phyloP scores from a whole-genome alignment of 2,113 vertebrate species.

The Sorex araneus region DNA sequence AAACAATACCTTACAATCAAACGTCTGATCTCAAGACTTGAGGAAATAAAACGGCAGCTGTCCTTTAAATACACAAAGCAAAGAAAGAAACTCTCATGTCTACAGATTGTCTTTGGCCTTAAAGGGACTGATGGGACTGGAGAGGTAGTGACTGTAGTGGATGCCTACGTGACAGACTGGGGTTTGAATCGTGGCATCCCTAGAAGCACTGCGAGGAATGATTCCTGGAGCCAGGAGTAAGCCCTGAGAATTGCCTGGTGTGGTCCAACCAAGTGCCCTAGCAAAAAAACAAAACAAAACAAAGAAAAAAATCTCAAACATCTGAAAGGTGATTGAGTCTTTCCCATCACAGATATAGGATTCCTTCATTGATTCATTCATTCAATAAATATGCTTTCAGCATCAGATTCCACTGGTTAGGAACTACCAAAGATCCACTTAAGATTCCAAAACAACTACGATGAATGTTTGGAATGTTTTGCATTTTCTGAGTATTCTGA shows the following conservation, averaged over 20 bases:
- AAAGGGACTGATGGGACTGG: too few species aligned
- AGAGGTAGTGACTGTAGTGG: too few species aligned
- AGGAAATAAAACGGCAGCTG: background rate
- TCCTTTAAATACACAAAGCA: background rate
- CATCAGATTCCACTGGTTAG: background rate
- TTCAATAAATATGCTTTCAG: background rate
- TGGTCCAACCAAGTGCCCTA: too few species aligned
- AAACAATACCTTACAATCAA: conserved; percentile 45
- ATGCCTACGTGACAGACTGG: too few species aligned
- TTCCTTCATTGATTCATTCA: background rate
- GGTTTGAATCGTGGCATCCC: too few species aligned
- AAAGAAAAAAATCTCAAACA: background rate
- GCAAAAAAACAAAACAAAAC: background rate
- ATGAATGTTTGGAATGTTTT: background rate
- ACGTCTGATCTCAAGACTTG: background rate
- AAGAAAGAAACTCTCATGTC: too few species aligned
- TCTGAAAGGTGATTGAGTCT: background rate
- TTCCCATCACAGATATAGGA: background rate
- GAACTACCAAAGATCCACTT: background rate
- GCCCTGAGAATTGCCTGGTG: too few species aligned
- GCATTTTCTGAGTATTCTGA: conserved; percentile 3
- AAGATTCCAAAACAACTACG: conserved; percentile 9
- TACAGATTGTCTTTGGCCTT: too few species aligned
- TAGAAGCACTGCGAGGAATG: too few species aligned
- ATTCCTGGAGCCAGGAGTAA: too few species aligned